phyloP scores from a whole-genome alignment of 2,888 invertebrate species.

The Lordiphosa andalusiaca region DNA sequence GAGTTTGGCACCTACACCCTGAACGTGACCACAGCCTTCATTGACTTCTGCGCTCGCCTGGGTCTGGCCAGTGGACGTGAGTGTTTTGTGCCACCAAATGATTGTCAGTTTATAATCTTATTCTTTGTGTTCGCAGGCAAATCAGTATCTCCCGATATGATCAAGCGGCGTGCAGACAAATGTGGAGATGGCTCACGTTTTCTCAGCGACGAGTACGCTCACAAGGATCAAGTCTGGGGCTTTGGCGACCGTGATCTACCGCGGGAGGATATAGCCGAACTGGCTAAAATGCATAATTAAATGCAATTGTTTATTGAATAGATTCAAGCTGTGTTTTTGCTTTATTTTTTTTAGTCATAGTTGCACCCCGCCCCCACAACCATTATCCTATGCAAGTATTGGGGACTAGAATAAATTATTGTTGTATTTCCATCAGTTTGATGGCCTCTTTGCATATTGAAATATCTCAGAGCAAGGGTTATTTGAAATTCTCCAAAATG shows the following conservation, averaged over 20 bases:
- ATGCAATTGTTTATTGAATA: neutral
- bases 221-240: conserved; percentile 83
- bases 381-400: neutral
- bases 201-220: conserved; percentile 77
- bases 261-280: conserved; percentile 82
- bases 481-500: too few species aligned
- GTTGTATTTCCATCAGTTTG: too few species aligned
- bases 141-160: conserved; percentile 83
- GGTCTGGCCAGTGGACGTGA: conserved; percentile 91
- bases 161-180: conserved; percentile 82
- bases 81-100: conserved; percentile 42
- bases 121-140: conserved; percentile 78
- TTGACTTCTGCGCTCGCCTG: conserved; percentile 88
- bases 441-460: too few species aligned
- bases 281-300: conserved; percentile 82
- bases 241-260: conserved; percentile 84
- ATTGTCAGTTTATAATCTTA: neutral
- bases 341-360: conserved; percentile 37
- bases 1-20: conserved; percentile 84
- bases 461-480: too few species aligned
- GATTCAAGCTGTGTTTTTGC: conserved; percentile 17
- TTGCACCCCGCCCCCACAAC: conserved; percentile 16
- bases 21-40: conserved; percentile 90
- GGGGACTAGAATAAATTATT: too few species aligned
- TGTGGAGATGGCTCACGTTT: conserved; percentile 84